Percentiles rank a stretch among this genome's conserved stretches.
Conservation (phyloP, 2,888 invertebrate genomes). For the Agrotis exclamationis region DNA sequence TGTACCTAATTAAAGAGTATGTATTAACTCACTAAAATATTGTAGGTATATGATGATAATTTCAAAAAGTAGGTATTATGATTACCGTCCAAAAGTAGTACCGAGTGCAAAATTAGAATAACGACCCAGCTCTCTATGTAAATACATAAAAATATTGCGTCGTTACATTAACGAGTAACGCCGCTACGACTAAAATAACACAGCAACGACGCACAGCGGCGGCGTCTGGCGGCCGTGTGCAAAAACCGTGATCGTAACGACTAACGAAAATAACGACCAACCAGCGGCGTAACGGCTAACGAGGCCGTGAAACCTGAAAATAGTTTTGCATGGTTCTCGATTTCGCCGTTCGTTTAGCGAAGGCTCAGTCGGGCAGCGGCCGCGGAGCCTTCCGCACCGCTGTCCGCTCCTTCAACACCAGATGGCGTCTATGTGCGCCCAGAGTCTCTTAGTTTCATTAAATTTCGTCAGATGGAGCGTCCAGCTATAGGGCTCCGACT, state of each 20-base stretch:
- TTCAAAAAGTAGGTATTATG: neutral
- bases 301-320: slow-evolving; percentile 75
- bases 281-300: slow-evolving; percentile 73
- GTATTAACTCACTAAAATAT: too few species aligned
- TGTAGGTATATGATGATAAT: neutral
- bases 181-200: slow-evolving; percentile 64
- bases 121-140: slow-evolving; percentile 12
- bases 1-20: too few species aligned
- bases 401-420: slow-evolving; percentile 60
- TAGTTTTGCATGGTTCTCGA: slow-evolving; percentile 72
- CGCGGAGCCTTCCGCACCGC: slow-evolving; percentile 81
- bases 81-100: neutral
- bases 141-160: slow-evolving; percentile 22
- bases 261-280: slow-evolving; percentile 84
- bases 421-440: slow-evolving; percentile 78
- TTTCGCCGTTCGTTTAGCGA: slow-evolving; percentile 75
- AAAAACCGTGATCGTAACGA: slow-evolving; percentile 71
- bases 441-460: slow-evolving; percentile 67
- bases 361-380: slow-evolving; percentile 80
- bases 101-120: slow-evolving; percentile 28
- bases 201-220: slow-evolving; percentile 63
- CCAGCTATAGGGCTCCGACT: slow-evolving; percentile 50
- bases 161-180: slow-evolving; percentile 61
- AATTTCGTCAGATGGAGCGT: slow-evolving; percentile 81
- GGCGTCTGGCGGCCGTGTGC: slow-evolving; percentile 57